Percentiles rank a stretch among this genome's conserved stretches.
Evolutionary conservation across 2,888 invertebrate genomes (phyloP).

Genomic region (Tetramorium bicarinatum): DNA sequence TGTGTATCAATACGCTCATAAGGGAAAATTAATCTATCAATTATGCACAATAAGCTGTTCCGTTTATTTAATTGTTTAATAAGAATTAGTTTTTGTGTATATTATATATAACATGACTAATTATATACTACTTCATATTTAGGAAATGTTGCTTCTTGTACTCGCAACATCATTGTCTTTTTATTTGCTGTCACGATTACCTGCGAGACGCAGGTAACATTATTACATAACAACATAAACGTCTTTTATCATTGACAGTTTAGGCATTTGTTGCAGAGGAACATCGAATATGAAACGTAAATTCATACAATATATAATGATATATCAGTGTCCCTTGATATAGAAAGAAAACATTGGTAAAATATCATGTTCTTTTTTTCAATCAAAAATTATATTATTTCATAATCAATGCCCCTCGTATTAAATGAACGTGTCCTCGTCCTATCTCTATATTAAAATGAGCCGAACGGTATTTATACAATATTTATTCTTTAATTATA

Average conservation of each 20-base stretch:
- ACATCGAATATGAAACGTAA: slow-evolving; percentile 59
- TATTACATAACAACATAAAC: slow-evolving; percentile 55
- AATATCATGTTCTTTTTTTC: slow-evolving; percentile 29
- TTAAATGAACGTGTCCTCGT: slow-evolving; percentile 54
- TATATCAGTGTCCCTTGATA: not conserved
- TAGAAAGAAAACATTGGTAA: slow-evolving; percentile 11
- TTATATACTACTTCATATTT: slow-evolving; percentile 75
- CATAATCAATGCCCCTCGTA: slow-evolving; percentile 49
- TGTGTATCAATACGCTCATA: not conserved
- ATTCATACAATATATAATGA: not conserved
- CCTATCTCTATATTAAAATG: slow-evolving; percentile 35
- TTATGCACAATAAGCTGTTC: slow-evolving; percentile 4
- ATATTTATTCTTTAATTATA: slow-evolving; percentile 40
- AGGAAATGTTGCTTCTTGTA: slow-evolving; percentile 49
- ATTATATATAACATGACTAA: slow-evolving; percentile 48
- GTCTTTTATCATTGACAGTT: slow-evolving; percentile 22
- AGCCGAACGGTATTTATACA: slow-evolving; percentile 47
- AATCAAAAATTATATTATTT: slow-evolving; percentile 48
- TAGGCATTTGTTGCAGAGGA: slow-evolving; percentile 51
- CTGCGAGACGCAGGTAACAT: slow-evolving; percentile 40
- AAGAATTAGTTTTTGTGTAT: slow-evolving; percentile 53
- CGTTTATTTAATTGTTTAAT: slow-evolving; percentile 20
- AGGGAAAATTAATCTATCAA: slow-evolving; percentile 16
- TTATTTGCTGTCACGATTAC: slow-evolving; percentile 62
- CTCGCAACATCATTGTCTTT: slow-evolving; percentile 54